These are phyloP conservation scores for Ditylenchus weischeri DNA, from an alignment of 2,888 invertebrate species.

Conservation along the genomic window DNA sequence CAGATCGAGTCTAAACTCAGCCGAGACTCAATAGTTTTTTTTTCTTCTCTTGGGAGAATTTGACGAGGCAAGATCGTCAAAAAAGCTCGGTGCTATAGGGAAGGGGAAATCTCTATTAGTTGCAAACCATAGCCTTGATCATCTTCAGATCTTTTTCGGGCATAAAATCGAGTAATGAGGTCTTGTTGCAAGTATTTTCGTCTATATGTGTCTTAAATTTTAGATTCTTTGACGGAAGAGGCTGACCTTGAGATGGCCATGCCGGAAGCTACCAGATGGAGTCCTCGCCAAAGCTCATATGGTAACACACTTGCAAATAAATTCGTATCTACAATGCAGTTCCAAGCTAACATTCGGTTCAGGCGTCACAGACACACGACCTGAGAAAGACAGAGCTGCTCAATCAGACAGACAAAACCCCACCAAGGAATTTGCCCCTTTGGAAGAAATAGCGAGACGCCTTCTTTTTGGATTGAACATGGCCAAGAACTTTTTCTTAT, in stretches of 20 bases:
- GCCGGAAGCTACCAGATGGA: neutral
- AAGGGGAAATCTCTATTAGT: too few species aligned
- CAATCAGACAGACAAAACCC: neutral
- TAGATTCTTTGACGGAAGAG: neutral
- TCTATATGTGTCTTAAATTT: too few species aligned
- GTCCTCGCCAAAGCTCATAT: constrained; percentile 4
- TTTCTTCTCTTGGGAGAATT: too few species aligned
- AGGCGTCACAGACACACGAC: neutral
- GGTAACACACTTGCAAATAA: neutral
- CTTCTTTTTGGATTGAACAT: constrained; percentile 36
- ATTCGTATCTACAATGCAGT: too few species aligned
- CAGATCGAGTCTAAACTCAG: too few species aligned
- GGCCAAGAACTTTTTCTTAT: constrained; percentile 33
- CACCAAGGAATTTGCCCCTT: constrained; percentile 29
- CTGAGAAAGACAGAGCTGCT: neutral
- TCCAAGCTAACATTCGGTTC: neutral
- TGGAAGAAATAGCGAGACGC: constrained; percentile 37
- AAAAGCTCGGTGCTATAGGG: too few species aligned
- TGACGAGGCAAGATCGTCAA: too few species aligned
- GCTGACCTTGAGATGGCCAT: neutral
- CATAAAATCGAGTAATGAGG: neutral
- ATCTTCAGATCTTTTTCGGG: neutral
- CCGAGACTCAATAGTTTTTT: too few species aligned
- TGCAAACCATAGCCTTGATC: too few species aligned
- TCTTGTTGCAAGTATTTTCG: too few species aligned